Percentiles rank a stretch among this genome's conserved stretches.
phyloP scores from a whole-genome alignment of 2,888 invertebrate genomes.

The Melieria picta region DNA sequence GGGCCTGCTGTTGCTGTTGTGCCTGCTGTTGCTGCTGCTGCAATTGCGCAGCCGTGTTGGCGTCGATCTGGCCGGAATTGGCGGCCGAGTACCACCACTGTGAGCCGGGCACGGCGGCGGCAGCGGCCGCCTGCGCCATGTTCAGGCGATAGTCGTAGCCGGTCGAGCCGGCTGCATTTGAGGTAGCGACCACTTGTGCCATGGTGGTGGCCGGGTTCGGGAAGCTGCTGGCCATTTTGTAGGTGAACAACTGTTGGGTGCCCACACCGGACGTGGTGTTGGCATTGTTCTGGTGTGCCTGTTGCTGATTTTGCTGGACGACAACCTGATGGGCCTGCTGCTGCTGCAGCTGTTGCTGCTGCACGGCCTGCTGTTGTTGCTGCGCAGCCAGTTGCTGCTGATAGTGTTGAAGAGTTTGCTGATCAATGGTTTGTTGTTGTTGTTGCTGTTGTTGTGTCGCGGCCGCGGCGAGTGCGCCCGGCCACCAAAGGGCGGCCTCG shows the following conservation, averaged over 20 bases:
- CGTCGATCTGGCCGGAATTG: constrained; percentile 68
- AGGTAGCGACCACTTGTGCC: constrained; percentile 73
- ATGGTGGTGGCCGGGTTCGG: constrained; percentile 76
- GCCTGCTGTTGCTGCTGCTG: constrained; percentile 68
- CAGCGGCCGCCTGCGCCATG: constrained; percentile 68
- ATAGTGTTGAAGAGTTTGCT: constrained; percentile 69
- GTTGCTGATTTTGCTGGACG: constrained; percentile 68
- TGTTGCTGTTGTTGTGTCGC: constrained; percentile 68
- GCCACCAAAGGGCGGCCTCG: constrained; percentile 72
- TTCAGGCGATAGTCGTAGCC: constrained; percentile 81
- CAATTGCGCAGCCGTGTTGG: constrained; percentile 72
- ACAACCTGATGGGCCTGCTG: constrained; percentile 67
- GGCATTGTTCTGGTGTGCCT: constrained; percentile 69
- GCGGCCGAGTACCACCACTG: constrained; percentile 83
- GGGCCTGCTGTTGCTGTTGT: constrained; percentile 67
- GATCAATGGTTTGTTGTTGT: constrained; percentile 68
- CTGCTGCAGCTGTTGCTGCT: constrained; percentile 66
- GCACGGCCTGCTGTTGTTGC: constrained; percentile 66
- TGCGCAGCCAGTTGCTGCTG: constrained; percentile 68
- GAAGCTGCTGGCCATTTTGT: constrained; percentile 88
- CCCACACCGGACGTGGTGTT: constrained; percentile 70
- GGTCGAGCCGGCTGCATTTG: constrained; percentile 70
- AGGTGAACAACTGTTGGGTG: constrained; percentile 81
- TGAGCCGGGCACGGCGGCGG: constrained; percentile 70
- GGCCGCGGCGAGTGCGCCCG: constrained; percentile 67